Evolutionary conservation across 1,140 invertebrate genomes (phyloP).

Genomic region (Bombus pascuorum): DNA sequence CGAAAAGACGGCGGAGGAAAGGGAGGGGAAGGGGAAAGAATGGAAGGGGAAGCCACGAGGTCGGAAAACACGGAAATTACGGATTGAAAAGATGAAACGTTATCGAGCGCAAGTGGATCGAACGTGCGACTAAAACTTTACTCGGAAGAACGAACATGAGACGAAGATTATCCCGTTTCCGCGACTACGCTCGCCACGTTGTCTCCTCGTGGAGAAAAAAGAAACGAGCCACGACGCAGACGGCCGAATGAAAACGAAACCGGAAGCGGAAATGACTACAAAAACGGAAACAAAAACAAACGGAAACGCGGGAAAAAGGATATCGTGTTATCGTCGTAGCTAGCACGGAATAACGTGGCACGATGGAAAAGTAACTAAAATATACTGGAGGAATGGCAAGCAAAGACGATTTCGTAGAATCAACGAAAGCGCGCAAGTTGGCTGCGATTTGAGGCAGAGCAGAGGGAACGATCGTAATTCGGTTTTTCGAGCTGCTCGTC

Average conservation of each 20-base stretch:
- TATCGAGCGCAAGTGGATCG: constrained; percentile 42
- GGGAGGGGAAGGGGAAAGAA: background rate
- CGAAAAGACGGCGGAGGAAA: background rate
- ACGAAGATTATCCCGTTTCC: background rate
- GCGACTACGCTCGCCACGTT: background rate
- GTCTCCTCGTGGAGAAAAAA: background rate
- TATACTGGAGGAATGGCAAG: rapidly evolving
- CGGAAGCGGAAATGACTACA: no score
- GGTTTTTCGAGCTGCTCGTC: background rate
- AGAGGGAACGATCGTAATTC: background rate
- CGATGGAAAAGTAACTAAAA: background rate
- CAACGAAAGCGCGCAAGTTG: background rate
- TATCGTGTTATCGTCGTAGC: background rate
- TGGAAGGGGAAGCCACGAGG: constrained; percentile 60
- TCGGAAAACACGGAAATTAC: constrained; percentile 72
- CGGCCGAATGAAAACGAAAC: background rate
- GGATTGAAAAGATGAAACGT: constrained; percentile 38
- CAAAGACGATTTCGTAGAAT: background rate
- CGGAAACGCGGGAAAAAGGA: background rate
- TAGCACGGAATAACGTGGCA: no score
- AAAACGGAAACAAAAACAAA: background rate
- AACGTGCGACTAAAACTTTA: constrained; percentile 22
- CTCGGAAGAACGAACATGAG: background rate
- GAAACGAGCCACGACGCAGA: background rate
- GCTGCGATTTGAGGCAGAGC: background rate